phyloP scores from a whole-genome alignment of 2,113 vertebrate species.

The Macaca fascicularis region DNA sequence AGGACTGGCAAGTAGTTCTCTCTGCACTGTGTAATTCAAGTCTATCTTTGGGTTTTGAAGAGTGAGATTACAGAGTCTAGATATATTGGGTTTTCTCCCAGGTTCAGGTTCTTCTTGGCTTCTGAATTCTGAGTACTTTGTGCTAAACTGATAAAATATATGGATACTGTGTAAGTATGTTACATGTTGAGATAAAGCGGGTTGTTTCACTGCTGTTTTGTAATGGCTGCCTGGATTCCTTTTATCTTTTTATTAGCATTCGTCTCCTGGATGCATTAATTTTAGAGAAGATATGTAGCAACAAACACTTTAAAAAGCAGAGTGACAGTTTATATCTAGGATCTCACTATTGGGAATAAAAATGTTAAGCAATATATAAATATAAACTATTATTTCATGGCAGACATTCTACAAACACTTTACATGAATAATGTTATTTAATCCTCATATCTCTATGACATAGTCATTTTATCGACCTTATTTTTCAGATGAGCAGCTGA shows the following conservation, averaged over 20 bases:
- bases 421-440: not conserved
- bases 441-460: not conserved
- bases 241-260: not conserved
- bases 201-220: not conserved
- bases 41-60: not conserved
- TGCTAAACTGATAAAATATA: constrained; percentile 2
- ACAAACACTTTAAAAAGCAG: not conserved
- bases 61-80: not conserved
- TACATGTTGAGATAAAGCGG: not conserved
- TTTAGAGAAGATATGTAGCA: not conserved
- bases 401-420: not conserved
- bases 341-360: not conserved
- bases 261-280: not conserved
- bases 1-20: not conserved
- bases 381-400: not conserved
- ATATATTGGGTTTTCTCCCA: not conserved
- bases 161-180: not conserved
- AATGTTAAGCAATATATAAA: not conserved
- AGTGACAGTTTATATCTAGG: not conserved
- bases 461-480: not conserved
- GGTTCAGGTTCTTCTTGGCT: not conserved
- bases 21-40: not conserved
- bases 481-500: not conserved
- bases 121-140: not conserved
- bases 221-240: not conserved